These are phyloP conservation scores for Speoplatyrhinus poulsoni DNA, from an alignment of 2,113 vertebrate species.

Conservation along the genomic window DNA sequence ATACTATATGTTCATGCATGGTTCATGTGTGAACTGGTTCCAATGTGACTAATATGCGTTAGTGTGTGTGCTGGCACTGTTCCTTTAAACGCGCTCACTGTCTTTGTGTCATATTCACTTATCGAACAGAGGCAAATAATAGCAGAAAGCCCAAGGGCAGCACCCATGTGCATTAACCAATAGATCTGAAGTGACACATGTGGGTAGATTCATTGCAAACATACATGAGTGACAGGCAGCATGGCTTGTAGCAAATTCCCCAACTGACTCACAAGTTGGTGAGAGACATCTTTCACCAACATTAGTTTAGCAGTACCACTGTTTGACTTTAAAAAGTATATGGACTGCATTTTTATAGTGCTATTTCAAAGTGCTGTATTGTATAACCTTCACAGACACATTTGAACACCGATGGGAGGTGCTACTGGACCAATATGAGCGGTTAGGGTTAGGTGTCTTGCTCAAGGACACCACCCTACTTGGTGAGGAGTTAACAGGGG, in stretches of 20 bases:
- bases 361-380: too few species aligned
- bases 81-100: slow-evolving; percentile 9
- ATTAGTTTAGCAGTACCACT: too few species aligned
- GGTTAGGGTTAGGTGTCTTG: too few species aligned
- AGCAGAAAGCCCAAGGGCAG: slow-evolving; percentile 51
- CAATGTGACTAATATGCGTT: not conserved
- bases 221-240: slow-evolving; percentile 28
- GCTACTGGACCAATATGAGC: too few species aligned
- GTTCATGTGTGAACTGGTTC: not conserved
- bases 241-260: slow-evolving; percentile 28
- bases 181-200: slow-evolving; percentile 64
- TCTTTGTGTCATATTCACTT: slow-evolving; percentile 58
- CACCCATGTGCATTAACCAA: slow-evolving; percentile 33
- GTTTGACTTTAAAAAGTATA: too few species aligned
- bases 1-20: not conserved
- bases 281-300: not conserved
- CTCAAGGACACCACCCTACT: too few species aligned
- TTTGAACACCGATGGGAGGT: too few species aligned
- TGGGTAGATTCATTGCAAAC: slow-evolving; percentile 48
- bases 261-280: slow-evolving; percentile 28
- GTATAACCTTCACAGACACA: too few species aligned
- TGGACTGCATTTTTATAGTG: too few species aligned
- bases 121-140: slow-evolving; percentile 57
- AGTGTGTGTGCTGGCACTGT: not conserved
- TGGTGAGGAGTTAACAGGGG: too few species aligned